Evolutionary conservation across 2,888 invertebrate species (phyloP), one percentile per base, ranked within the genome.

Genomic region (Lomographa bimaculata): DNA sequence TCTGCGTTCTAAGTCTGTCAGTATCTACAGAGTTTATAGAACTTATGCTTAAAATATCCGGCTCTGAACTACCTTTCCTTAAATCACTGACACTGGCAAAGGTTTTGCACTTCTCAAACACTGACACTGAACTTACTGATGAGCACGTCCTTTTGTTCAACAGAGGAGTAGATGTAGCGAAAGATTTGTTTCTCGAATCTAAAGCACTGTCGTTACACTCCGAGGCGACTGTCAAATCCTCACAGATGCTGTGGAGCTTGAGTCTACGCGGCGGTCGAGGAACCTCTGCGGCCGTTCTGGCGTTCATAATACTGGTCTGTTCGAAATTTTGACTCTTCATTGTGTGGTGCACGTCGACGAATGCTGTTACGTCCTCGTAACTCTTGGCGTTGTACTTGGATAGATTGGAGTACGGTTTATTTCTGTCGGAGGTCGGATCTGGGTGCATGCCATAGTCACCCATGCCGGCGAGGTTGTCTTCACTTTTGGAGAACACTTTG

Each of bases 371-470:
- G 50, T 87, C 85, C 45, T 89, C 87, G 48, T 78, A 86, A 53
- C 87, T 87, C 51, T 79, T 84, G 8, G 84, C 71, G 51, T 71
- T 79, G 54, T 86, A 89, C 53, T 81, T 86, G 18, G 77, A 72
- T 25, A 77, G 50, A 33, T 66, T 72, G 38, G 68, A 76, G 23
- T 59, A 60, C 7, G 71, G 53, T 38, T 64, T 68, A 23, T 56
- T 44, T 45, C 64, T 61, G 33, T 57, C 57, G 18, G 68, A 55
- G 6, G 32, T n/a, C 7, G 79, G 76, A 42, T 80, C 69, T 19
- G 75, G 70, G 54, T 69, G 65, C 38, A 60, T 47, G 42, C 79
- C 79, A 76, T 84, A 80, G 17, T 68, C 71, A 32, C 74, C 75
- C 26, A 81, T 76, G 18, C 62, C 76, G 18, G 74, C 66, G 8